phyloP scores from a whole-genome alignment of 2,888 invertebrate genomes.

The Galerucella calmariensis region DNA sequence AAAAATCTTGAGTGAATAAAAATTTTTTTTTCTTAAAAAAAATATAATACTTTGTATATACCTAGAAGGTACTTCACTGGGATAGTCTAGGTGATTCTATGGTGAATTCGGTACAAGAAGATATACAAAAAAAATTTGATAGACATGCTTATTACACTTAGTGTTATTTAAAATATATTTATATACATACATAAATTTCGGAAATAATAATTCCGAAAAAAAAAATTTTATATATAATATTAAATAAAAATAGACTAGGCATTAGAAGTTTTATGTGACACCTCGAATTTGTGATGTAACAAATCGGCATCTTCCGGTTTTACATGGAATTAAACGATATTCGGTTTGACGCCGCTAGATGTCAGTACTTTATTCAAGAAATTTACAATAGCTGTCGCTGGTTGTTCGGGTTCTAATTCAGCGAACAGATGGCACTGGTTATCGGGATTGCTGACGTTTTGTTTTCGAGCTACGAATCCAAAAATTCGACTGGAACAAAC shows the following conservation, averaged over 20 bases:
- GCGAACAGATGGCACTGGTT: conserved; percentile 98
- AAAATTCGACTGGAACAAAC: conserved; percentile 80
- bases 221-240: conserved; percentile 35
- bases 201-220: no score
- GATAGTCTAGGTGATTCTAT: background rate
- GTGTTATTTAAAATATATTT: conserved; percentile 54
- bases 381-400: conserved; percentile 94
- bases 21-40: no score
- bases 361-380: conserved; percentile 84
- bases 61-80: background rate
- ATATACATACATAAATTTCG: conserved; percentile 38
- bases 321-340: conserved; percentile 64
- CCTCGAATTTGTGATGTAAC: conserved; percentile 48
- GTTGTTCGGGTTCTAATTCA: conserved; percentile 91
- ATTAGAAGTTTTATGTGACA: conserved; percentile 48
- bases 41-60: no score
- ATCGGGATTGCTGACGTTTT: conserved; percentile 81
- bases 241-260: conserved; percentile 55
- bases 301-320: conserved; percentile 33
- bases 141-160: conserved; percentile 60
- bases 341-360: conserved; percentile 68
- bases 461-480: conserved; percentile 94
- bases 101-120: conserved; percentile 36
- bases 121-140: conserved; percentile 43
- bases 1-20: background rate